Evolutionary conservation across 2,888 invertebrate species (phyloP), one percentile per base, ranked within the genome.

Genomic region (Norana najaformis): DNA sequence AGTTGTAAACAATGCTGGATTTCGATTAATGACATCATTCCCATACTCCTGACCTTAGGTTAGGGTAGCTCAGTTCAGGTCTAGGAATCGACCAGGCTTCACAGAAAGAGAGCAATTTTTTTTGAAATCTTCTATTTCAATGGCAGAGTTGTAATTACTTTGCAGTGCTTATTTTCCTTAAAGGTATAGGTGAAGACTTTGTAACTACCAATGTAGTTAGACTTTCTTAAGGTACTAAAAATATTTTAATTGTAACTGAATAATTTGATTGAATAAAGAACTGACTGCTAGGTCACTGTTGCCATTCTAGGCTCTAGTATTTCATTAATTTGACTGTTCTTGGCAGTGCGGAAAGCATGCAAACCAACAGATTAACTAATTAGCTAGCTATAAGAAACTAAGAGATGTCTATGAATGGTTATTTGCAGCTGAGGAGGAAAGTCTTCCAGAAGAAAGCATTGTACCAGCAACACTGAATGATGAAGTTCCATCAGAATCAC

Each of bases 401-500:
- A 69, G 69, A 5, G 23, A 13, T n/a, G 69, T 69, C 1, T 2
- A 30, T 69, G 69, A n/a, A n/a, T 69, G 69, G 1, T 30, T 69
- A 69, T 69, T 69, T 69, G 69, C n/a, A 69, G 69, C 69, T n/a
- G 69, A 69, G 69, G n/a, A 69, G 69, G 8, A 69, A 69, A 69
- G 69, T 69, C n/a, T 69, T 69, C 69, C 69, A 69, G 69, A 69
- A 30, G 69, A 69, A 69, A 69, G 69, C 69, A 69, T n/a, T 69
- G 69, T 69, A n/a, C 69, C 69, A 69, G n/a, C 30, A 69, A n/a
- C 69, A n/a, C 69, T 69, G 30, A 69, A 4, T 5, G 69, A n/a
- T n/a, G 13, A n/a, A 6, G 69, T n/a, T 69, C 30, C 30, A n/a
- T n/a, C n/a, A 30, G 53, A 53, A 53, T 30, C 30, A 30, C 30